Evolutionary conservation across 2,888 invertebrate genomes (phyloP), one percentile per base, ranked within the genome.

Genomic region (Tetranychus piercei): DNA sequence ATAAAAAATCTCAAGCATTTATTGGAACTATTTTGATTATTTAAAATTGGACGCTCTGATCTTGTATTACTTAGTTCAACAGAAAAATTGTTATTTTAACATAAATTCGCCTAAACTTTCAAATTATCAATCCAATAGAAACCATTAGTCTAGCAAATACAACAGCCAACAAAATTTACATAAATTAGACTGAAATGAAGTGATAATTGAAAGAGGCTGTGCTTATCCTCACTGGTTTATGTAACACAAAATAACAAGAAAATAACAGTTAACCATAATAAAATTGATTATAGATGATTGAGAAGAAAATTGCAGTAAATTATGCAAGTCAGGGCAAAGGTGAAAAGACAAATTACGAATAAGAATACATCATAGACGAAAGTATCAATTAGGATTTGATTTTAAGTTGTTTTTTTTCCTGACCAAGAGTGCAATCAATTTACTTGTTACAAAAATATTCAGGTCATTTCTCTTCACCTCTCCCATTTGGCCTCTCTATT

Each of bases 241-340:
- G 3, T 0, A 34, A 34, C 1, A 34, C 7, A 55, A 9, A 55
- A 55, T 15, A 55, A 55, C 55, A 55, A 55, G 11, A 55, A 55
- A 9, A 55, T 15, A 9, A 55, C 55, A 55, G 15, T 55, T 55
- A 55, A 55, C 55, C 15, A 15, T 55, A 55, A 55, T 9, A 55
- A 55, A 55, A 55, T 55, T 55, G 55, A 55, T 55, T 55, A 55
- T 55, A 55, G 55, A 55, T 55, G 55, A 55, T 55, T 55, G 55
- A 55, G 55, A 6, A 2, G 55, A 55, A 55, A 55, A 55, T 55
- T 55, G 3, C 55, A 55, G 55, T 55, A 55, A 55, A 55, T 7
- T 55, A 55, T 55, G 4, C 15, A 55, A 34, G 34, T 34, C 34
- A 34, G 34, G 34, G 34, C 34, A 34, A 34, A 34, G 34, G 34